Conservation (phyloP, 2,113 vertebrate genomes). For the Gadus macrocephalus region DNA sequence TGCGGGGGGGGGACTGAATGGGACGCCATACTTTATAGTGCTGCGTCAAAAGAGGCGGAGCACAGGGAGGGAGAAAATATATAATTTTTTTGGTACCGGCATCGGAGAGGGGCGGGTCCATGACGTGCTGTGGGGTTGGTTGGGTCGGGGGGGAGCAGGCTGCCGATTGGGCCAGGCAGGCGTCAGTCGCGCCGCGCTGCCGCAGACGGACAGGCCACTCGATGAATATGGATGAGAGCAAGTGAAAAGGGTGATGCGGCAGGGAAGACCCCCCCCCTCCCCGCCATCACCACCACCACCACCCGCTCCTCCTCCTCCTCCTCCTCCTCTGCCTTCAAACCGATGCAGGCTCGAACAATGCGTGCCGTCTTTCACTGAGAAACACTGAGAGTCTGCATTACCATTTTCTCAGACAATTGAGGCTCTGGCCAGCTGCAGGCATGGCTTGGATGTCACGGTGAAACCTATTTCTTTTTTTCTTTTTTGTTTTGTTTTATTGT, state of each 20-base stretch:
- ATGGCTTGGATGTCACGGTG: conserved; percentile 70
- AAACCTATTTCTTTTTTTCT: conserved; percentile 49
- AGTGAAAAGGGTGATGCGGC: conserved; percentile 75
- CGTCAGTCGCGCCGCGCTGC: conserved; percentile 59
- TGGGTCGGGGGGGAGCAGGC: conserved; percentile 30
- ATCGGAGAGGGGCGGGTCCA: conserved; percentile 53
- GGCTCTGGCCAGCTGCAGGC: conserved; percentile 70
- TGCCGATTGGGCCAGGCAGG: conserved; percentile 51
- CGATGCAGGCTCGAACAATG: conserved; percentile 75
- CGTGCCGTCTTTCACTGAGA: conserved; percentile 73
- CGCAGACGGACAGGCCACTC: conserved; percentile 73
- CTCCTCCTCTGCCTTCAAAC: conserved; percentile 51
- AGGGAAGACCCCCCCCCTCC: conserved; percentile 68
- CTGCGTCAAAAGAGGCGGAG: conserved; percentile 76
- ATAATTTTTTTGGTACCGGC: conserved; percentile 66
- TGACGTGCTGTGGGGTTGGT: conserved; percentile 42
- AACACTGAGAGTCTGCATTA: conserved; percentile 73
- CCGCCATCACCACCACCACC: too few species aligned
- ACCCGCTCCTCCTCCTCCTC: too few species aligned
- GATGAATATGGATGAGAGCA: conserved; percentile 77
- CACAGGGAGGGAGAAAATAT: conserved; percentile 53
- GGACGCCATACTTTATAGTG: conserved; percentile 70
- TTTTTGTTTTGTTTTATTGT: background rate
- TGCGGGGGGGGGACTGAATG: conserved; percentile 39
- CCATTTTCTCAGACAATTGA: conserved; percentile 75